phyloP scores from a whole-genome alignment of 1,140 invertebrate genomes.

The Tribolium madens region DNA sequence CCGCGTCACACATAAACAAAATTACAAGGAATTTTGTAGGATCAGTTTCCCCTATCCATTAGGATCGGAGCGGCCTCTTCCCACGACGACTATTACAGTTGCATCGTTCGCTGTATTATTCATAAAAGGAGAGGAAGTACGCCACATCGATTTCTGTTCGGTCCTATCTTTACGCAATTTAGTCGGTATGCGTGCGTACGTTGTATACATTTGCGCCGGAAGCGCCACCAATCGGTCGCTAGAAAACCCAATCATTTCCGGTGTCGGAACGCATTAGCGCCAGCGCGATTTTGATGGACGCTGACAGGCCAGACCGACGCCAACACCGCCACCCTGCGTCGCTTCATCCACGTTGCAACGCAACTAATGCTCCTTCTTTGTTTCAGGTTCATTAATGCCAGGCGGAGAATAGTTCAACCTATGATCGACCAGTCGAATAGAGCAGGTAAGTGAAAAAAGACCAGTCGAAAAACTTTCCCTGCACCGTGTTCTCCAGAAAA shows the following conservation, averaged over 20 bases:
- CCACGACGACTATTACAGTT: slow-evolving; percentile 62
- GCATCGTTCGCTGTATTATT: slow-evolving; percentile 61
- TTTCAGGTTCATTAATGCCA: slow-evolving; percentile 98
- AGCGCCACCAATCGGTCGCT: slow-evolving; percentile 58
- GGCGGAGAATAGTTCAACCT: slow-evolving; percentile 96
- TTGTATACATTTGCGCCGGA: slow-evolving; percentile 50
- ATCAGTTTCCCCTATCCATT: slow-evolving; percentile 64
- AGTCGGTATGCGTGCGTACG: slow-evolving; percentile 12
- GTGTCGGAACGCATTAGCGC: slow-evolving; percentile 58
- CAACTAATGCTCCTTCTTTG: slow-evolving; percentile 58
- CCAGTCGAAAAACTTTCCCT: neutral
- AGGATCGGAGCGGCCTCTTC: slow-evolving; percentile 55
- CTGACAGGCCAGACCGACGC: slow-evolving; percentile 57
- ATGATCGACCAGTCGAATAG: slow-evolving; percentile 99
- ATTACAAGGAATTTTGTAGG: slow-evolving; percentile 64
- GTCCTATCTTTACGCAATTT: slow-evolving; percentile 27
- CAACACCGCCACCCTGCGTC: slow-evolving; percentile 35
- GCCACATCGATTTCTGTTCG: slow-evolving; percentile 58
- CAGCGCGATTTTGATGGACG: slow-evolving; percentile 58
- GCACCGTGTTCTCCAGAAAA: neutral
- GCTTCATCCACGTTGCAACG: slow-evolving; percentile 14
- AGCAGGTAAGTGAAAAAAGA: slow-evolving; percentile 86
- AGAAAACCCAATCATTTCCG: slow-evolving; percentile 62
- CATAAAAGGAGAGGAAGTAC: slow-evolving; percentile 60
- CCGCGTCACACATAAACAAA: slow-evolving; percentile 63